Evolutionary conservation across 2,797 vertebrate genomes (phyloP), one percentile per base, ranked within the genome.

Genomic region (Lagocephalus sceleratus): DNA sequence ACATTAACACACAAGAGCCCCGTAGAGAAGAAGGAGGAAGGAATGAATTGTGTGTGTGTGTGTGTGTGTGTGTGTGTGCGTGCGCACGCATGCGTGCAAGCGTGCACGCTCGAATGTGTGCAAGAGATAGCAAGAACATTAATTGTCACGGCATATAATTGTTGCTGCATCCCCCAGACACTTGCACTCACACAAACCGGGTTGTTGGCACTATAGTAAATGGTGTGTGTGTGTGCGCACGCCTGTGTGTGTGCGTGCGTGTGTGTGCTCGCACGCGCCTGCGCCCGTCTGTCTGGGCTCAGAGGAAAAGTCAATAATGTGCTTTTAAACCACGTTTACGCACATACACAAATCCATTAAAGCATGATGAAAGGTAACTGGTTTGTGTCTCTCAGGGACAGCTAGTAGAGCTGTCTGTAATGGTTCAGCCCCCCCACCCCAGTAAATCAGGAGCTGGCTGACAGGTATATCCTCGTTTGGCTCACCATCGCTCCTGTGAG

Each of bases 231-330:
- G n/a, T n/a, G n/a, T n/a, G 26, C n/a, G n/a, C n/a, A n/a, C n/a
- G n/a, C n/a, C n/a, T 29, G 7, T 29, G 26, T 35, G 32, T 14
- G 32, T 4, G 32, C 4, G 12, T 14, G 32, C 14, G 11, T 14
- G 32, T 35, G 32, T 35, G 32, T 35, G 32, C 14, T 3, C 14
- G 26, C 10, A 8, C 7, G 7, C 7, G 26, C 7, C 6, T 9
- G 7, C 7, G 23, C 7, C 4, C 7, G 23, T 7, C 4, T 7
- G 3, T 35, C 74, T 63, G 59, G 48, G 58, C 68, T 66, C 42
- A 1, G 47, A 72, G 57, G 69, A 60, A 47, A 71, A 66, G 61
- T 52, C 62, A 68, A 75, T 77, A 63, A 75, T 68, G 51, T 63
- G 45, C 35, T 22, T 48, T 66, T 57, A 60, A 74, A 61, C 57